phyloP scores from a whole-genome alignment of 2,113 vertebrate species.

The Callionymus lyra region DNA sequence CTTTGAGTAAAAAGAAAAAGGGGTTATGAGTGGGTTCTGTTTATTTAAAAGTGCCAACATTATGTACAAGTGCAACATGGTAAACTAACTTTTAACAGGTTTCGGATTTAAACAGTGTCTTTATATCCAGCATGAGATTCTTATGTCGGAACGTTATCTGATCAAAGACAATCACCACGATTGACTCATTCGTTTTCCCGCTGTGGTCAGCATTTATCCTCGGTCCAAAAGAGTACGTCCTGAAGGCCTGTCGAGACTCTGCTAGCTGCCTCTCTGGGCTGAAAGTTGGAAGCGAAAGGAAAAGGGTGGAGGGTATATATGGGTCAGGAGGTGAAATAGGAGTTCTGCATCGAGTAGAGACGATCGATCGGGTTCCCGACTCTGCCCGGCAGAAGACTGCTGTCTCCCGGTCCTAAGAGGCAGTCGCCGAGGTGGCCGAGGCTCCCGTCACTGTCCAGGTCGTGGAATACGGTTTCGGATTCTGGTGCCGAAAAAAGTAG shows the following conservation, averaged over 20 bases:
- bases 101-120: constrained; percentile 50
- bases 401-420: constrained; percentile 71
- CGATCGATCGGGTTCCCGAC: constrained; percentile 85
- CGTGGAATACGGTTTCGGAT: constrained; percentile 80
- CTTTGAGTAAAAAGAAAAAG: too few species aligned
- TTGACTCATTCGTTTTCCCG: constrained; percentile 19
- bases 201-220: constrained; percentile 32
- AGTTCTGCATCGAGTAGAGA: constrained; percentile 89
- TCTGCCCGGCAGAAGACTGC: constrained; percentile 68
- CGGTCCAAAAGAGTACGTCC: constrained; percentile 33
- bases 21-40: constrained; percentile 7
- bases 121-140: constrained; percentile 54
- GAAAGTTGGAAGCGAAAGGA: constrained; percentile 43
- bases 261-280: constrained; percentile 57
- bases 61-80: constrained; percentile 40
- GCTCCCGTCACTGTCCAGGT: constrained; percentile 80
- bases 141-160: constrained; percentile 21
- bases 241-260: constrained; percentile 44
- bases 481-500: constrained; percentile 49
- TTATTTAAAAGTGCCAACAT: constrained; percentile 40
- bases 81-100: constrained; percentile 37
- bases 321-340: constrained; percentile 89
- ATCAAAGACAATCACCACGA: constrained; percentile 20
- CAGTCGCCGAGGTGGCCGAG: constrained; percentile 80
- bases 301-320: constrained; percentile 45